phyloP scores from a whole-genome alignment of 2,888 invertebrate species.

The Empis stercorea region DNA sequence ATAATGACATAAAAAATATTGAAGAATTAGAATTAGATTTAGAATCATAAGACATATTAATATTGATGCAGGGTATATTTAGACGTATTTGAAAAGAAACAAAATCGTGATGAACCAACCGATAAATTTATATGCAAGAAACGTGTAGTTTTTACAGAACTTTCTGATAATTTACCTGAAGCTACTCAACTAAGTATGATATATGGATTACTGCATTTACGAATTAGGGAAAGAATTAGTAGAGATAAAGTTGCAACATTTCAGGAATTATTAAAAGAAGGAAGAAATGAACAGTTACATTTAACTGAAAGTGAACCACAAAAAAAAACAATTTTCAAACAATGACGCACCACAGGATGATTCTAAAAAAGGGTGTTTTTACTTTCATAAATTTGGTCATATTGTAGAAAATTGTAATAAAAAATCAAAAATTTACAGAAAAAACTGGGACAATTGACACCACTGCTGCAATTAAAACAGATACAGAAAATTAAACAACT shows the following conservation, averaged over 20 bases:
- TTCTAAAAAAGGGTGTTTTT: not conserved
- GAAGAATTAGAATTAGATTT: not conserved
- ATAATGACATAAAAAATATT: not conserved
- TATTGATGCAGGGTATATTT: not conserved
- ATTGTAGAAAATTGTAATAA: not conserved
- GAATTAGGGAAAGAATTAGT: no score
- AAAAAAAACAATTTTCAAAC: not conserved
- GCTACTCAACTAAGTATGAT: not conserved
- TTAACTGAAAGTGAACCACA: not conserved
- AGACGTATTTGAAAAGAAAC: not conserved
- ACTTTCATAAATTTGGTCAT: not conserved
- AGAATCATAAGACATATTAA: not conserved
- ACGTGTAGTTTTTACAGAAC: not conserved
- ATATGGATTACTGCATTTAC: no score
- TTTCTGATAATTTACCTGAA: not conserved
- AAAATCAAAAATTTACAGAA: not conserved
- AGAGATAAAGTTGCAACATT: not conserved
- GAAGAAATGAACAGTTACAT: not conserved
- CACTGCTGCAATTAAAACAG: not conserved
- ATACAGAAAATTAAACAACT: not conserved
- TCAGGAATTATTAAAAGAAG: not conserved
- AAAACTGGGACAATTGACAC: not conserved
- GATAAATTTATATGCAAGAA: not conserved
- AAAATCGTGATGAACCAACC: not conserved
- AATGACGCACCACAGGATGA: not conserved